Conservation (phyloP, 2,888 invertebrate species). For the Myopa testacea region DNA sequence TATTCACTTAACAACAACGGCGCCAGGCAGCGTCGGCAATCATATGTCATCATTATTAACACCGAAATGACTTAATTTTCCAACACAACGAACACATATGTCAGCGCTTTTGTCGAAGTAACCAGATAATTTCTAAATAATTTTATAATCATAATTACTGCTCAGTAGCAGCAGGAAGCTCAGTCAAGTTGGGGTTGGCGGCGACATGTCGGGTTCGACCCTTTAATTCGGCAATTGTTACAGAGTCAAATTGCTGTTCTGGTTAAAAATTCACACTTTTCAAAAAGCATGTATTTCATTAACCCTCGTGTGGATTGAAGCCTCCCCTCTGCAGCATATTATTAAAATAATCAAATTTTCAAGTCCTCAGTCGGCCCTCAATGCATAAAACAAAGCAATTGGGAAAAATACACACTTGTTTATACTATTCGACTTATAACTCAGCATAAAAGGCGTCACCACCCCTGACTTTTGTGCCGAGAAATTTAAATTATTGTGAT, state of each 20-base stretch:
- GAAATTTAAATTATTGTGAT: conserved; percentile 40
- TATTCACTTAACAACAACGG: conserved; percentile 60
- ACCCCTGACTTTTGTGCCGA: conserved; percentile 25
- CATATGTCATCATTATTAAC: conserved; percentile 69
- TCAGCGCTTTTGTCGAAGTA: conserved; percentile 49
- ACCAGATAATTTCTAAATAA: conserved; percentile 67
- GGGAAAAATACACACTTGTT: conserved; percentile 67
- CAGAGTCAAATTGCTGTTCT: conserved; percentile 62
- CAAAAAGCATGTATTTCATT: conserved; percentile 40
- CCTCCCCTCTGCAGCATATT: conserved; percentile 51
- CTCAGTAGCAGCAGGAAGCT: conserved; percentile 15
- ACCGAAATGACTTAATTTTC: conserved; percentile 67
- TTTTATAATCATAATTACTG: conserved; percentile 64
- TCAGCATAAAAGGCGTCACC: conserved; percentile 34
- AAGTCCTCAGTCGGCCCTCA: conserved; percentile 49
- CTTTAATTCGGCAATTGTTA: neutral
- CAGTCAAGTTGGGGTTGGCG: conserved; percentile 24
- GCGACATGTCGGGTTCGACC: conserved; percentile 4
- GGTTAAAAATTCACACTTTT: conserved; percentile 46
- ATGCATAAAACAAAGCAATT: conserved; percentile 61
- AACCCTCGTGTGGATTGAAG: conserved; percentile 28
- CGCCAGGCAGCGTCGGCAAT: conserved; percentile 64
- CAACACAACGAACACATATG: conserved; percentile 65
- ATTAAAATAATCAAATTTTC: conserved; percentile 67
- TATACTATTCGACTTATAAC: conserved; percentile 59